These are phyloP conservation scores for Sericinus montela DNA, from an alignment of 2,888 invertebrate genomes.

Conservation along the genomic window DNA sequence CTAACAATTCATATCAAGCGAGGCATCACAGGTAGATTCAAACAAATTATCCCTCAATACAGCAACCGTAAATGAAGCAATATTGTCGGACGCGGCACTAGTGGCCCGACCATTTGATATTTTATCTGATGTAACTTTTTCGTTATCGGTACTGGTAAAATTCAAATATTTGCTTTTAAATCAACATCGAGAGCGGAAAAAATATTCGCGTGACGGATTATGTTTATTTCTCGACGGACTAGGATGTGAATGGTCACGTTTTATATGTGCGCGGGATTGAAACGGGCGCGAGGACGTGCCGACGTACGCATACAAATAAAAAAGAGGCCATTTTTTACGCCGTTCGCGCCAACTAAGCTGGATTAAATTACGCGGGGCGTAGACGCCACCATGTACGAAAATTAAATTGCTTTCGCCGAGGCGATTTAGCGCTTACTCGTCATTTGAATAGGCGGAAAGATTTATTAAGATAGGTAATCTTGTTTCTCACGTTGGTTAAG, in stretches of 20 bases:
- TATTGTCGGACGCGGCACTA: constrained; percentile 28
- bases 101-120: constrained; percentile 42
- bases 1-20: constrained; percentile 48
- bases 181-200: constrained; percentile 29
- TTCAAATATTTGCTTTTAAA: constrained; percentile 42
- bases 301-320: constrained; percentile 52
- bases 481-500: too few relatives aligned
- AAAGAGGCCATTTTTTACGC: constrained; percentile 35
- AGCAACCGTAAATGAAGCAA: constrained; percentile 41
- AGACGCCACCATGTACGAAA: constrained; percentile 38
- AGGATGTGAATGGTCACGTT: constrained; percentile 65
- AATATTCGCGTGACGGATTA: constrained; percentile 45
- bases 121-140: constrained; percentile 38
- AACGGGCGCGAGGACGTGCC: constrained; percentile 53
- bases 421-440: constrained; percentile 16
- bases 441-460: constrained; percentile 10
- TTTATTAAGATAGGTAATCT: constrained; percentile 8
- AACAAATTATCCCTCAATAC: constrained; percentile 31
- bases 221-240: constrained; percentile 49
- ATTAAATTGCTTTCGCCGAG: constrained; percentile 30
- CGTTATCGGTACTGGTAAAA: constrained; percentile 29
- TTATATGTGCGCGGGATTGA: constrained; percentile 55
- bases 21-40: constrained; percentile 23
- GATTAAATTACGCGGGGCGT: constrained; percentile 49
- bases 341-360: constrained; percentile 36